Evolutionary conservation across 2,113 vertebrate species (phyloP), one percentile per base, ranked within the genome.

Genomic region (Vidua chalybeata): DNA sequence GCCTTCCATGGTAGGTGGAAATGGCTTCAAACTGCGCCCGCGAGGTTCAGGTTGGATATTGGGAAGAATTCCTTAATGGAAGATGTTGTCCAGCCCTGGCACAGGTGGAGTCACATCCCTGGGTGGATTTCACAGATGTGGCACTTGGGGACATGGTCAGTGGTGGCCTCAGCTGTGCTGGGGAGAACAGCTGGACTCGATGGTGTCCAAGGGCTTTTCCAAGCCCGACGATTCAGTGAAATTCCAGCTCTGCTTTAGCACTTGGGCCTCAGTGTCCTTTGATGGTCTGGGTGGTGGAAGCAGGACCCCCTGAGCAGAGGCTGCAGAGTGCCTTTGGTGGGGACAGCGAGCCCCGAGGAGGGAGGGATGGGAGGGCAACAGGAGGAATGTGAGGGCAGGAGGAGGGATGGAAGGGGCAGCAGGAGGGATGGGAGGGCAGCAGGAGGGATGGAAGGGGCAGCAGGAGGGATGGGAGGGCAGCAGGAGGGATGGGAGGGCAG

Each of bases 1-100:
- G 31, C 23, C 45, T 19, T 27, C 41, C 45, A 0, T 22, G 51
- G 6, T 0, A 1, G 56, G 2, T 48, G 62, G 1, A 27, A 68
- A 27, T 2, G 11, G 62, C 69, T 48, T 7, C 54, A 13, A 0
- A 13, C 6, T 26, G 62, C 16, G 11, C 24, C 1, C 1, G 24
- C 30, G 9, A 46, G 16, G 13, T 54, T 48, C 41, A 11, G 54
- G n/a, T 2, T n/a, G 69, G 54, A 7, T 15, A 1, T 0, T 13
- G 71, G 39, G 20, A 5, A 26, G 28, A 62, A 48, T 41, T 76
- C 71, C 48, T 3, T 2, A 2, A 1, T 23, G 54, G 69, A 11
- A 31, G 10, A 21, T 14, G 39, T 28, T 31, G 17, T 41, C 11
- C 46, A 18, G 23, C 61, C 24, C 48, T 68, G 87, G 71, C 62